Conservation (phyloP, 2,888 invertebrate genomes). For the Drosophila setosimentum region DNA sequence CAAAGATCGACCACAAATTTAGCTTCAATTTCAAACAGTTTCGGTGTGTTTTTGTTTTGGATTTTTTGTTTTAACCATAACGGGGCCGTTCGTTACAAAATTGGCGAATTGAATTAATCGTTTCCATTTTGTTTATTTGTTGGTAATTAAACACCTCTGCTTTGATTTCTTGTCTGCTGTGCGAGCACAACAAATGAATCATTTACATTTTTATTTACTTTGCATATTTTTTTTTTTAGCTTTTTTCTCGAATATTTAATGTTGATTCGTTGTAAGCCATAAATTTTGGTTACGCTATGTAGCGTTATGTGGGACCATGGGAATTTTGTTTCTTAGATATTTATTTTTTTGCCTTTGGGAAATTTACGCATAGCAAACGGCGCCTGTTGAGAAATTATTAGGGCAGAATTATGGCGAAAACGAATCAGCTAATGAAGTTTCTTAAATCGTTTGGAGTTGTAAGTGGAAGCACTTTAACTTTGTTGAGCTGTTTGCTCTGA, state of each 20-base stretch:
- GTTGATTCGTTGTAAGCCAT: constrained; percentile 80
- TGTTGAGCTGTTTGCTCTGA: neutral
- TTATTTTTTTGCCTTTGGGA: constrained; percentile 15
- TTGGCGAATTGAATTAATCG: constrained; percentile 82
- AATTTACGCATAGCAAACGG: constrained; percentile 59
- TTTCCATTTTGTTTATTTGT: constrained; percentile 82
- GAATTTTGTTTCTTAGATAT: constrained; percentile 49
- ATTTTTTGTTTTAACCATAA: constrained; percentile 60
- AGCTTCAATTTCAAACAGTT: constrained; percentile 76
- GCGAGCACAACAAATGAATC: constrained; percentile 75
- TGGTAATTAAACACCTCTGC: constrained; percentile 82
- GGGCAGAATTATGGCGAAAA: constrained; percentile 77
- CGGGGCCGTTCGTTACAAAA: constrained; percentile 72
- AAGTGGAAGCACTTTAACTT: constrained; percentile 7
- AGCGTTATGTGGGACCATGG: constrained; percentile 71
- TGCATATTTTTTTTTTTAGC: constrained; percentile 5
- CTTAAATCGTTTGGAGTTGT: constrained; percentile 5
- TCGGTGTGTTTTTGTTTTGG: constrained; percentile 34
- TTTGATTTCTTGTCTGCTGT: constrained; percentile 75
- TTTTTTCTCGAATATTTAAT: constrained; percentile 58
- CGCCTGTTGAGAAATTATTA: constrained; percentile 78
- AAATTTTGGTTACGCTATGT: constrained; percentile 70
- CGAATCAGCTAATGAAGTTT: constrained; percentile 70
- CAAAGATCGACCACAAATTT: constrained; percentile 73
- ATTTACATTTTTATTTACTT: constrained; percentile 67